Base-by-base conservation (phyloP, 2,888 invertebrate genomes). In the Eutolmus rufibarbis region DNA sequence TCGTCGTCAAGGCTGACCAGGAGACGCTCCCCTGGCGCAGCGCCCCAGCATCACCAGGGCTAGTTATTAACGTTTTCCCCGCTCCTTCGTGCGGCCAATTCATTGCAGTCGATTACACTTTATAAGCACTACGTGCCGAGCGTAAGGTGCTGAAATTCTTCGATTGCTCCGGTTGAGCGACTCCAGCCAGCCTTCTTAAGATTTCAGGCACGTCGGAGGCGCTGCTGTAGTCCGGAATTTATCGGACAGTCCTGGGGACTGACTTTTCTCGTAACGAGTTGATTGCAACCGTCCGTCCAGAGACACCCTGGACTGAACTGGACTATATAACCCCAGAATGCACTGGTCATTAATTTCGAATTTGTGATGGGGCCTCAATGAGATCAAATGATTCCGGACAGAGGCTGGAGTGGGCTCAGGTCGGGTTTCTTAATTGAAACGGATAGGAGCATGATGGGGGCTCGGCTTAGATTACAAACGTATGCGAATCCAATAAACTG, bases 221-320 rank as follows among this genome's bases (percentile, higher is more conserved):
- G 76, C 76, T 34, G 76, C 76, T 37, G 76, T 76, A 37, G 76
- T 76, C 40, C 40, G 76, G 76, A 76, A 76, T 76, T 76, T 76
- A 76, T 76, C 76, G 28, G 19, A 12, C 66, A 34, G 37, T 76
- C 37, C 7, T 76, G 31, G 7, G 12, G 31, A n/a, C 4, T 16
- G 1, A 9, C 9, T 40, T 7, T 34, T 76, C 34, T 34, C 34
- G 28, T 40, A 40, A 76, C 76, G 3, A 76, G 76, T 40, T 16
- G 76, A 37, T 76, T 37, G 76, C 76, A 76, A 28, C 66, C 28
- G 66, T 66, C 66, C 66, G 28, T 66, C 12, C 28, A 66, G 19
- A 28, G 66, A 66, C 28, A 66, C 19, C 66, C 3, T 23, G 66
- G 12, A 46, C 12, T 46, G 2, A 40, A 46, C 14, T 40, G 12